Evolutionary conservation across 2,113 vertebrate species (phyloP).

Genomic region (Saimiri boliviensis): DNA sequence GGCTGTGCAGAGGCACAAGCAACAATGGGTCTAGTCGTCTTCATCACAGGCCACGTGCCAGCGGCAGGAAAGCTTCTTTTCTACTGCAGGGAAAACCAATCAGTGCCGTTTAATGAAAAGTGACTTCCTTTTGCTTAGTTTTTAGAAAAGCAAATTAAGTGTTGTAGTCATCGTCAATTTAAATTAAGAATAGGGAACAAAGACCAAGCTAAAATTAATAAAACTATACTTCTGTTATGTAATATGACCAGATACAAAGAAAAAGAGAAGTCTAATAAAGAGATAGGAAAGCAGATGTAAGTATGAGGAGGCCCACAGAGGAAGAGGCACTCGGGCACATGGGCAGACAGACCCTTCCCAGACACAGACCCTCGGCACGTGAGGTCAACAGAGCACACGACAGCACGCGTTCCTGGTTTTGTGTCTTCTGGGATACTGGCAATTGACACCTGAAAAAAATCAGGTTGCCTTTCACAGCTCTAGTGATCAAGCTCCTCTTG

Average conservation of each 20-base stretch:
- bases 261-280: neutral
- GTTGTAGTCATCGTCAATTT: neutral
- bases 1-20: neutral
- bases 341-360: accelerated
- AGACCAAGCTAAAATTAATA: neutral
- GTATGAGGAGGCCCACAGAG: no score
- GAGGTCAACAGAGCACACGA: neutral
- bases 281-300: neutral
- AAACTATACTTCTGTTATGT: neutral
- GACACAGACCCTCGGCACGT: accelerated
- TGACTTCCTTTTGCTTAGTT: neutral
- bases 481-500: neutral
- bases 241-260: no score
- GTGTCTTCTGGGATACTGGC: neutral
- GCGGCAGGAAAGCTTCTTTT: neutral
- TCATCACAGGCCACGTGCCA: neutral
- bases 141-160: constrained; percentile 31
- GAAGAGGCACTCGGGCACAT: neutral
- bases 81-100: neutral
- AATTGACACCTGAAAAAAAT: neutral
- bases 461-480: neutral
- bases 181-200: neutral
- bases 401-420: accelerated
- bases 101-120: neutral
- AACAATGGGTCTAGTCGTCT: accelerated